Evolutionary conservation across 2,113 vertebrate species (phyloP).

Genomic region (Collichthys lucidus): DNA sequence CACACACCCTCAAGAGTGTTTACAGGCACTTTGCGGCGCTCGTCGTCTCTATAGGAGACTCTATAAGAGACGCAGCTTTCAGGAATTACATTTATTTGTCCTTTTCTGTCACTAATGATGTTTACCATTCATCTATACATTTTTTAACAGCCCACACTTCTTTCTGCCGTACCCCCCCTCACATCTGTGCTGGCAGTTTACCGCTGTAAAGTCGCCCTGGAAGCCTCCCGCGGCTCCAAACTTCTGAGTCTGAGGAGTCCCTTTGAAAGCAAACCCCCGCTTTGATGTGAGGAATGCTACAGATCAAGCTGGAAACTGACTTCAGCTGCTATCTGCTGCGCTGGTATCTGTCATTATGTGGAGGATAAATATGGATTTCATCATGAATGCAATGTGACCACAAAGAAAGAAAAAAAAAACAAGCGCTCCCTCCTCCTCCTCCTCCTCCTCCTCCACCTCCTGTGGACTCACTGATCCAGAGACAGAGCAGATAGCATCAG

Average conservation of each 20-base stretch:
- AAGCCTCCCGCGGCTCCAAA: slow-evolving; percentile 32
- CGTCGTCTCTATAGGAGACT: neutral
- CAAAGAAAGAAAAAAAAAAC: slow-evolving; percentile 18
- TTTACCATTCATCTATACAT: slow-evolving; percentile 1
- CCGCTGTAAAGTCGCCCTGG: slow-evolving; percentile 29
- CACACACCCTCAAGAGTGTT: neutral
- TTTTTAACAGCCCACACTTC: neutral
- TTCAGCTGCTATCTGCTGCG: slow-evolving; percentile 32
- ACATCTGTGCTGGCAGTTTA: slow-evolving; percentile 19
- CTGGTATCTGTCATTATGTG: slow-evolving; percentile 31
- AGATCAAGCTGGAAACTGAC: slow-evolving; percentile 53
- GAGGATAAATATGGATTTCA: slow-evolving; percentile 54
- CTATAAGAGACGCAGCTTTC: too few species aligned
- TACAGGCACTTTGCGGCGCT: neutral
- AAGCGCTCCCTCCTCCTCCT: neutral
- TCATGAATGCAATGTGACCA: slow-evolving; percentile 27
- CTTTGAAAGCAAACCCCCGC: slow-evolving; percentile 38
- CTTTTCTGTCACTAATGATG: slow-evolving; percentile 1
- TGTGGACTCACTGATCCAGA: slow-evolving; percentile 33
- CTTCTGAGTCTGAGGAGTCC: slow-evolving; percentile 37
- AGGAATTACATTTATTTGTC: neutral
- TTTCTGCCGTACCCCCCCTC: neutral
- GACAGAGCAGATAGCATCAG: slow-evolving; percentile 48
- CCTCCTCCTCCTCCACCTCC: neutral
- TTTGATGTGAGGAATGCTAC: slow-evolving; percentile 63